These are phyloP conservation scores for Diadumene lineata DNA, from an alignment of 92 coral and sea anemone species.

Conservation along the genomic window DNA sequence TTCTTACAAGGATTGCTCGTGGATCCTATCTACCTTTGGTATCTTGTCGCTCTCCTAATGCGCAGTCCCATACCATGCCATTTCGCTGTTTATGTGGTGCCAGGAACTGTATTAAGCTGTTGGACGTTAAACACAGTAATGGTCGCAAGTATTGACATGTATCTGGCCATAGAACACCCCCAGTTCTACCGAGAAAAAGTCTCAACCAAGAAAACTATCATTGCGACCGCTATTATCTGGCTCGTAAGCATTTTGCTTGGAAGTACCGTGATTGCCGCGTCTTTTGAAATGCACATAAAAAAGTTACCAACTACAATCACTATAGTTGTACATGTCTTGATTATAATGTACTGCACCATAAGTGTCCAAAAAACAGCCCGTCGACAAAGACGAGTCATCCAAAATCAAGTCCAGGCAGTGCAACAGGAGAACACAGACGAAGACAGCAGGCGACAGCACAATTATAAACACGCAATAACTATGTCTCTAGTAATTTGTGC, in stretches of 20 bases:
- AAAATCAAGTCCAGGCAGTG: not conserved
- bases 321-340: too few relatives aligned
- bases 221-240: not conserved
- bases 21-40: not conserved
- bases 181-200: not conserved
- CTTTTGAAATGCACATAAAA: not conserved
- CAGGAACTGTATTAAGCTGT: not conserved
- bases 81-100: not conserved
- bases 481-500: not conserved
- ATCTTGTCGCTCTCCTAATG: not conserved
- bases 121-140: not conserved
- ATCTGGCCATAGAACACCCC: conserved; percentile 1
- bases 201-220: not conserved
- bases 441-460: not conserved
- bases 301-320: not conserved
- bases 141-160: conserved; percentile 7
- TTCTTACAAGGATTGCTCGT: not conserved
- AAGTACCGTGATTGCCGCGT: not conserved
- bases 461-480: not conserved
- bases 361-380: conserved; percentile 3
- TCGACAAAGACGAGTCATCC: conserved; percentile 16
- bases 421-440: too few relatives aligned
- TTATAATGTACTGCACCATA: not conserved
- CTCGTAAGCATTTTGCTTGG: too few relatives aligned
- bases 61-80: not conserved